Percentiles rank a stretch among this genome's conserved stretches.
phyloP scores from a whole-genome alignment of 2,888 invertebrate genomes.

The Celastrina argiolus region DNA sequence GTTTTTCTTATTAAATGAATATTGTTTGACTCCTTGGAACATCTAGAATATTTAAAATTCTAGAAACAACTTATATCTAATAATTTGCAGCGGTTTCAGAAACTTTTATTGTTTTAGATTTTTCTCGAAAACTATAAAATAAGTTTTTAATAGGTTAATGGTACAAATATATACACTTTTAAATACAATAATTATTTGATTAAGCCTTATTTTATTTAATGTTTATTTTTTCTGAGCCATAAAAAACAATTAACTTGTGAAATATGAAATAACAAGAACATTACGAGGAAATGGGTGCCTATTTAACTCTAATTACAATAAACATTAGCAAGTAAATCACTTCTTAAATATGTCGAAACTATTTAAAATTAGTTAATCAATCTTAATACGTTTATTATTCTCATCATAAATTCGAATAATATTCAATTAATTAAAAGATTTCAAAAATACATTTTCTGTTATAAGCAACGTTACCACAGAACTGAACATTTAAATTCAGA shows the following conservation, averaged over 20 bases:
- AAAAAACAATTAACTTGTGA: not conserved
- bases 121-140: too few species aligned
- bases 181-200: not conserved
- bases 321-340: constrained; percentile 6
- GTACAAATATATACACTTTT: too few species aligned
- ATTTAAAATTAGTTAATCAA: constrained; percentile 10
- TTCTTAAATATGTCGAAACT: constrained; percentile 1
- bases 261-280: not conserved
- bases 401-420: not conserved
- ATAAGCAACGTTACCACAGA: not conserved
- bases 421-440: constrained; percentile 7
- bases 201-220: not conserved
- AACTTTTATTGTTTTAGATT: too few species aligned
- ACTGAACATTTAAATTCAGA: constrained; percentile 45
- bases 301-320: not conserved
- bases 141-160: too few species aligned
- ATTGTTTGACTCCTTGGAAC: too few species aligned
- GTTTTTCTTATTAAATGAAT: too few species aligned
- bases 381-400: not conserved
- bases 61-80: too few species aligned
- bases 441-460: not conserved
- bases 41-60: too few species aligned
- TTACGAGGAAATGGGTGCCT: not conserved
- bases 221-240: not conserved
- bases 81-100: too few species aligned